phyloP scores from a whole-genome alignment of 2,113 vertebrate genomes.

The Electrona antarctica region DNA sequence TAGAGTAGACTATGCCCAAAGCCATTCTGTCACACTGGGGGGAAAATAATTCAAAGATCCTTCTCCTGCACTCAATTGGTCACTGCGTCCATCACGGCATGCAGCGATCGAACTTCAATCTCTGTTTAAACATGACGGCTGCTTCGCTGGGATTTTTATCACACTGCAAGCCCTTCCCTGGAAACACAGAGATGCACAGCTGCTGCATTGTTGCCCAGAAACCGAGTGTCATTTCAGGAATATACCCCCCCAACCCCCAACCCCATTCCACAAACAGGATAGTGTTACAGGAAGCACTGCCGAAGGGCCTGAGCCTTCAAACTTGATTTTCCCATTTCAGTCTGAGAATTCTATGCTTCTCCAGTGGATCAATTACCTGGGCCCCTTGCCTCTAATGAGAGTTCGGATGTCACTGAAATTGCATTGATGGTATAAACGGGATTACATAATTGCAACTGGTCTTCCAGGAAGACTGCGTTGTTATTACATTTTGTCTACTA shows the following conservation, averaged over 20 bases:
- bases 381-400: slow-evolving; percentile 46
- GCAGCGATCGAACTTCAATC: slow-evolving; percentile 65
- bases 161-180: slow-evolving; percentile 29
- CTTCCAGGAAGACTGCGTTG: slow-evolving; percentile 6
- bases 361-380: slow-evolving; percentile 37
- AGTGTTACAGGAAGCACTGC: slow-evolving; percentile 67
- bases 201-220: slow-evolving; percentile 80
- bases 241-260: slow-evolving; percentile 52
- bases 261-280: slow-evolving; percentile 49
- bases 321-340: slow-evolving; percentile 49
- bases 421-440: slow-evolving; percentile 39
- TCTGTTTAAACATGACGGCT: slow-evolving; percentile 78
- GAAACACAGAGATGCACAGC: slow-evolving; percentile 79
- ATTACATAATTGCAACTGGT: slow-evolving; percentile 58
- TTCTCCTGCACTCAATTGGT: slow-evolving; percentile 16
- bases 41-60: slow-evolving; percentile 35
- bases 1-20: neutral
- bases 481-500: slow-evolving; percentile 62
- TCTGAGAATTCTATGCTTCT: slow-evolving; percentile 16
- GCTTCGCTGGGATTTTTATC: slow-evolving; percentile 71
- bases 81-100: slow-evolving; percentile 34
- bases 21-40: neutral
- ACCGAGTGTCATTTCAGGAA: slow-evolving; percentile 74
- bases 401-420: slow-evolving; percentile 55
- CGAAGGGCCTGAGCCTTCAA: slow-evolving; percentile 41